Evolutionary conservation across 1,140 invertebrate species (phyloP).

Genomic region (Orchesella cincta): DNA sequence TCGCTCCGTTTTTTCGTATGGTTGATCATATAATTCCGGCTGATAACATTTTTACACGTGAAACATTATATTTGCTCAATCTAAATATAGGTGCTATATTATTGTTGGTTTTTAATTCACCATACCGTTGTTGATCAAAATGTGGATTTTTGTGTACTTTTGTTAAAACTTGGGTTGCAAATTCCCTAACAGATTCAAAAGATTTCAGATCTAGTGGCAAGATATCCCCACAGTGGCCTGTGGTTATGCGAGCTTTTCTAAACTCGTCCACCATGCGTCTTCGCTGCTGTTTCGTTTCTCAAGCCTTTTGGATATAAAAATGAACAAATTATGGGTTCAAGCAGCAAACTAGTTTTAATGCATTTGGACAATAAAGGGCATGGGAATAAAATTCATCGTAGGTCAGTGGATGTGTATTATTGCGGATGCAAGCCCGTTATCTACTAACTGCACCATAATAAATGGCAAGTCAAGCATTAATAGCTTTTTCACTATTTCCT

Average conservation of each 20-base stretch:
- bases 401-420: too few relatives aligned
- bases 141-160: conserved; percentile 67
- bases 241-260: conserved; percentile 59
- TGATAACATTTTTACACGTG: conserved; percentile 51
- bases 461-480: neutral
- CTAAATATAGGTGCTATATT: neutral
- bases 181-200: conserved; percentile 72
- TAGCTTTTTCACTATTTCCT: conserved; percentile 4
- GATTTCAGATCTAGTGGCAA: conserved; percentile 64
- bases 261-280: conserved; percentile 61
- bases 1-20: conserved; percentile 73
- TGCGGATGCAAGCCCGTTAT: too few relatives aligned
- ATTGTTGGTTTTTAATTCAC: too few relatives aligned
- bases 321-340: too few relatives aligned
- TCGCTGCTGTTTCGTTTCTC: conserved; percentile 64
- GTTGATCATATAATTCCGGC: conserved; percentile 83
- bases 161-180: conserved; percentile 69
- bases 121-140: conserved; percentile 79
- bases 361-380: too few relatives aligned
- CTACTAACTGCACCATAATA: too few relatives aligned
- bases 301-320: too few relatives aligned
- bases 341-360: too few relatives aligned
- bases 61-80: neutral
- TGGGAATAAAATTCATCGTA: too few relatives aligned
- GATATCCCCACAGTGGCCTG: conserved; percentile 59